These are phyloP conservation scores for Zosterops borbonicus DNA, from an alignment of 2,113 vertebrate species.

Conservation along the genomic window DNA sequence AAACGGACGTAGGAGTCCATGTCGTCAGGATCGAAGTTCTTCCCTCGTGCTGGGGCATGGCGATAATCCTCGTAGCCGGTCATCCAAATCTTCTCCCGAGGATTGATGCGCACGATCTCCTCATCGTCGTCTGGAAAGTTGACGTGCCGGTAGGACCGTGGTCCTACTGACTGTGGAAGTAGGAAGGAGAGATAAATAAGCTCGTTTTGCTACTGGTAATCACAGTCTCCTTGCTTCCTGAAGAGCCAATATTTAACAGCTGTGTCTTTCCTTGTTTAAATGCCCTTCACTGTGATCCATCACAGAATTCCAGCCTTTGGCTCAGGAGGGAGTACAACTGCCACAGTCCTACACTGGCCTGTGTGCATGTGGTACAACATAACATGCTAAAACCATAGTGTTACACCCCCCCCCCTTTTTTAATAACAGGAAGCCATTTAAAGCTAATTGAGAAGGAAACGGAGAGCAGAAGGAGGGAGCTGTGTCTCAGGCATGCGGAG, in stretches of 20 bases:
- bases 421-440: background rate
- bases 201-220: background rate
- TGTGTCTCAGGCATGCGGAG: background rate
- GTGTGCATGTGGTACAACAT: accelerated
- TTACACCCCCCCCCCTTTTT: accelerated
- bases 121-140: conserved; percentile 93
- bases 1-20: conserved; percentile 91
- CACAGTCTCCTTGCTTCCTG: background rate
- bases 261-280: background rate
- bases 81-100: conserved; percentile 91
- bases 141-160: conserved; percentile 84
- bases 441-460: background rate
- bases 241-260: background rate
- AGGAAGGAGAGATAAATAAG: background rate
- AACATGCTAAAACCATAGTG: background rate
- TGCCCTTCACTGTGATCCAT: accelerated
- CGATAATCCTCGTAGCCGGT: conserved; percentile 96
- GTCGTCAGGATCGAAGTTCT: conserved; percentile 84
- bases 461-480: background rate
- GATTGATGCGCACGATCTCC: conserved; percentile 97
- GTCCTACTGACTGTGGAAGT: conserved; percentile 70
- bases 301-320: background rate
- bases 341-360: background rate
- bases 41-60: conserved; percentile 87
- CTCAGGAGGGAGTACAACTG: background rate